Evolutionary conservation across 1,140 invertebrate genomes (phyloP), one percentile per base, ranked within the genome.

Genomic region (Orchestia grillus): DNA sequence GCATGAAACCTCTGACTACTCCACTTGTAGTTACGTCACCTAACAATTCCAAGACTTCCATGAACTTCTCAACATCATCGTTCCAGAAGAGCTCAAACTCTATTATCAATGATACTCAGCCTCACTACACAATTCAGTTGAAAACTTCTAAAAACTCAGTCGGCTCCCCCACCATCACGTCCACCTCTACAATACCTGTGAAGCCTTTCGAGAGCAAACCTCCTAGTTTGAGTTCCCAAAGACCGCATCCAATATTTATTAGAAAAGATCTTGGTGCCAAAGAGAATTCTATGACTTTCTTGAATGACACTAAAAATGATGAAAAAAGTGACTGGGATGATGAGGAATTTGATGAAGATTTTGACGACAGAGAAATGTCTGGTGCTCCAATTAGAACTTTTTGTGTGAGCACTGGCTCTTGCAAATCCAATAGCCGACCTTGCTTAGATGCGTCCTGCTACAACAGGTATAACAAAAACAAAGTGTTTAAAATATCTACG

Each of bases 301-400:
- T 94, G 43, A 94, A 94, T 47, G 92, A 94, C 40, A 28, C 44
- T 15, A 47, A 45, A 44, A 94, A 47, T 94, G 92, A 94, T 47
- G 92, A 47, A 15, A 94, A 94, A 45, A 94, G 92, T 94, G 92
- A 94, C 44, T 94, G 43, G 44, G 92, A 94, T 94, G 92, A 94
- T 11, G 92, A 94, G 4, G 92, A 94, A 45, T 94, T 94, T 44
- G 88, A 90, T 90, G 88, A 90, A 90, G 88, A 90, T 90, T 90
- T 90, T 90, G 88, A 90, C 41, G 88, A 90, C 28, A 44, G 41
- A 90, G 88, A 90, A 90, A 44, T 90, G 43, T 42, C 88, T 0
- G 47, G 92, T 94, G 92, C 92, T 0, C 92, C 92, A n/a, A 94
- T 94, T 40, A 94, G 92, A 94, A 94, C 92, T 44, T 94, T 94